Evolutionary conservation across 2,888 invertebrate species (phyloP), one percentile per base, ranked within the genome.

Genomic region (Agonopterix heracliana): DNA sequence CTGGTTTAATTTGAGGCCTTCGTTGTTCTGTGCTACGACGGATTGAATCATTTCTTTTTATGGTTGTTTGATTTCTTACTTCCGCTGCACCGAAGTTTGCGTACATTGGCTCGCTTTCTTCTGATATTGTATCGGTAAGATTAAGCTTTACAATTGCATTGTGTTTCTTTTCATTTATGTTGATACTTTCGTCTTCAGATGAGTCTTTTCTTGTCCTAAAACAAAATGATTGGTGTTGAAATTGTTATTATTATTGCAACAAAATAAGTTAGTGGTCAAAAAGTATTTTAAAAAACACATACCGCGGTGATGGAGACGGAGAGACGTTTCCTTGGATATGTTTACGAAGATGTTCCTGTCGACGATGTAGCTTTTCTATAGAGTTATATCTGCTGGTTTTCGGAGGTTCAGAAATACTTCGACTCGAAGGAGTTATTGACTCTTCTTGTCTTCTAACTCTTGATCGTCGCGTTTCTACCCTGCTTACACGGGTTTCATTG

Each of bases 381-480:
- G 60, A 54, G 48, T 56, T 63, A 12, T 56, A 51, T 59, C 58
- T 66, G 42, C 64, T 64, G 52, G 66, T 59, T 54, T 79, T 83
- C 13, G 80, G 77, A 45, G 84, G 83, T 56, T 81, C 85, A 1
- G 85, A 85, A 51, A 78, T 68, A 63, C 84, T 85, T 54, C 84
- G 67, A 55, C 53, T 76, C 47, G 67, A 54, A 17, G 59, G 53
- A 17, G 52, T 46, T 11, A 40, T 55, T 14, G 51, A 44, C 42
- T 67, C 71, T 46, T 72, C 73, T 57, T 77, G 71, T 50, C 63
- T 74, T 48, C 71, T 75, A 47, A 61, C 51, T 54, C 70, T 74
- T 3, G 73, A 67, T 43, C 81, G 70, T 35, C 78, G 69, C 5
- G 65, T 52, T 40, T 61, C 65, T 38, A 61, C 48, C 40, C 51